These are phyloP conservation scores for Siphamia tubifer DNA, from an alignment of 2,113 vertebrate species.

Conservation along the genomic window DNA sequence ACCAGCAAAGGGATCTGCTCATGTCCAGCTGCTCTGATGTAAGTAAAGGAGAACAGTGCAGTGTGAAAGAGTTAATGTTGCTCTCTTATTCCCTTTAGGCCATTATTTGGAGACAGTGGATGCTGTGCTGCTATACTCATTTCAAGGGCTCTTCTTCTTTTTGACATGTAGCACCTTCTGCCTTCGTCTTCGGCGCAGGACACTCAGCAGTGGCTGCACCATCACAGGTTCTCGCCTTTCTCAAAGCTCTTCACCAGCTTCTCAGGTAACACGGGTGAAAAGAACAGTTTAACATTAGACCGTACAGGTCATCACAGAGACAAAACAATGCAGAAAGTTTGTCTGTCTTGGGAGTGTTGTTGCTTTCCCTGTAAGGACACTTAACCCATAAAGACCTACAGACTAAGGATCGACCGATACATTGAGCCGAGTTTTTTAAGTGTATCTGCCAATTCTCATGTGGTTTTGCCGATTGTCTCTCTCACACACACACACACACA, in stretches of 20 bases:
- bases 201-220: constrained; percentile 92
- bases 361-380: too few relatives aligned
- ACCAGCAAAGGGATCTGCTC: constrained; percentile 85
- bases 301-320: too few relatives aligned
- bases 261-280: constrained; percentile 78
- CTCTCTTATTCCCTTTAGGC: constrained; percentile 73
- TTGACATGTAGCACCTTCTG: constrained; percentile 89
- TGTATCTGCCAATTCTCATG: too few relatives aligned
- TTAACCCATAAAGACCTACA: too few relatives aligned
- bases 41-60: constrained; percentile 75
- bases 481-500: too few relatives aligned
- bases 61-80: constrained; percentile 62
- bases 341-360: too few relatives aligned
- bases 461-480: too few relatives aligned
- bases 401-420: too few relatives aligned
- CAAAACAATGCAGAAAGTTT: too few relatives aligned
- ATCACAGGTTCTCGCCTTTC: constrained; percentile 90
- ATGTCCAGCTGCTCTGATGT: constrained; percentile 86
- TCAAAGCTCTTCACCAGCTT: constrained; percentile 92
- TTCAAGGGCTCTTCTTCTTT: constrained; percentile 83
- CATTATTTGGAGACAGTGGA: constrained; percentile 69
- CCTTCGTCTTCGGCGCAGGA: constrained; percentile 89
- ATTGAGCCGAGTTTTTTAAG: too few relatives aligned
- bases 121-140: constrained; percentile 73
- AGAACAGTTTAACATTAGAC: too few relatives aligned